Evolutionary conservation across 2,888 invertebrate genomes (phyloP).

Genomic region (Empis livida): DNA sequence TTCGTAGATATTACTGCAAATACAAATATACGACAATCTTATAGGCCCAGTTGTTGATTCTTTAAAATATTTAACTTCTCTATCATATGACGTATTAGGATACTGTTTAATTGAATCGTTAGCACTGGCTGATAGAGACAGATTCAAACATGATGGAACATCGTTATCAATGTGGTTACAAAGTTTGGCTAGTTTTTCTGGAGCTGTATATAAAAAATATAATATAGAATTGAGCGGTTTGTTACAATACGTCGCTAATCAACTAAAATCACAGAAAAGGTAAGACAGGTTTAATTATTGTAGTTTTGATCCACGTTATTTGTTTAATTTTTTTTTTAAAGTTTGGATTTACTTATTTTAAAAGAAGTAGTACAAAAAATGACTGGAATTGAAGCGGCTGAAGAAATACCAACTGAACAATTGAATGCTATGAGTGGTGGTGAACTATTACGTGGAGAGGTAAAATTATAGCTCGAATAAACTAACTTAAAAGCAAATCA

Average conservation of each 20-base stretch:
- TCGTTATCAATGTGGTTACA: conserved; percentile 90
- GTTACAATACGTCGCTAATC: conserved; percentile 93
- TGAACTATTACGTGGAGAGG: conserved; percentile 87
- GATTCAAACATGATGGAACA: conserved; percentile 78
- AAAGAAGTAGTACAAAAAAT: conserved; percentile 98
- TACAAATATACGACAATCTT: conserved; percentile 87
- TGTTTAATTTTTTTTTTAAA: conserved; percentile 27
- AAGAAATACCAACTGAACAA: conserved; percentile 93
- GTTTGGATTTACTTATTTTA: conserved; percentile 80
- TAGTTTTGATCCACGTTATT: neutral
- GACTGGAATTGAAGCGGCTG: conserved; percentile 95
- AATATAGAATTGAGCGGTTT: conserved; percentile 89
- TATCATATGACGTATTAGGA: conserved; percentile 92
- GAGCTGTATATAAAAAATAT: conserved; percentile 94
- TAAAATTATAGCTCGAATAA: conserved; percentile 28
- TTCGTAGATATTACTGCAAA: conserved; percentile 54
- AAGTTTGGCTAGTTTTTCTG: conserved; percentile 89
- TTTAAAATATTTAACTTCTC: conserved; percentile 83
- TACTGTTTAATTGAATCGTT: conserved; percentile 92
- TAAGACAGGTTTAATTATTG: conserved; percentile 24
- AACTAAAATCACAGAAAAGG: conserved; percentile 93
- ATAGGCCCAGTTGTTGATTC: conserved; percentile 96
- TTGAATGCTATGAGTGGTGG: conserved; percentile 95
- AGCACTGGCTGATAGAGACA: conserved; percentile 58
- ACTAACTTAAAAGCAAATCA: neutral